A percentile compares a stretch with the other conserved stretches of the same genome.
phyloP scores from a whole-genome alignment of 2,797 vertebrate genomes.

The Neopelma chrysocephalum region DNA sequence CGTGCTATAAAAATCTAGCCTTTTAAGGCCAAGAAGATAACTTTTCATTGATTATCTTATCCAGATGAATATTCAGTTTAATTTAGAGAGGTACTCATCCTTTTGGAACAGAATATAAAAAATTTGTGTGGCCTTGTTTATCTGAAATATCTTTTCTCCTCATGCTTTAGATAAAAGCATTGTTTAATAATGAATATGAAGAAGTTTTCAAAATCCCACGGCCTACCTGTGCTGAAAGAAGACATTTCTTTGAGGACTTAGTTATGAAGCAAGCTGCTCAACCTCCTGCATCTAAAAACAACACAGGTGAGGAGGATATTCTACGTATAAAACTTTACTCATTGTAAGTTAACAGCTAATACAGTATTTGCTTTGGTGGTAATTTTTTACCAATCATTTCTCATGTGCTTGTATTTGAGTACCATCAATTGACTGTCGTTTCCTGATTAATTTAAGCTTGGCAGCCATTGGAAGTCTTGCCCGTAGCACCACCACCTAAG shows the following conservation, averaged over 20 bases:
- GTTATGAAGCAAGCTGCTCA: constrained; percentile 88
- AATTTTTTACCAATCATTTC: neutral
- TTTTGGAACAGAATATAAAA: neutral
- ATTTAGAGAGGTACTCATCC: neutral
- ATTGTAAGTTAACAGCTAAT: neutral
- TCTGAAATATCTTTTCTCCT: neutral
- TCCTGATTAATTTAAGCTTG: constrained; percentile 57
- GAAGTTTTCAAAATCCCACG: constrained; percentile 85
- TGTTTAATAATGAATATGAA: constrained; percentile 85
- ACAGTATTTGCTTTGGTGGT: neutral
- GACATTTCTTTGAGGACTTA: constrained; percentile 87
- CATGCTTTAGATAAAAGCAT: constrained; percentile 81
- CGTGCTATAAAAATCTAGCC: neutral
- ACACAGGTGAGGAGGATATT: constrained; percentile 79
- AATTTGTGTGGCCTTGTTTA: neutral
- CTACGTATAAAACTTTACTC: neutral
- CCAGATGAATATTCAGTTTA: neutral
- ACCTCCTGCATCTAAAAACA: constrained; percentile 83
- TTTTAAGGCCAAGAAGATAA: neutral
- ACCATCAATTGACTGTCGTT: neutral
- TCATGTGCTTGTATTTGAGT: neutral
- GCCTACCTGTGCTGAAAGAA: constrained; percentile 75
- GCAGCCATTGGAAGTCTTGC: constrained; percentile 83
- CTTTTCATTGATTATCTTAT: neutral
- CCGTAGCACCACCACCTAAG: constrained; percentile 82